Percentiles rank a stretch among this genome's conserved stretches.
Evolutionary conservation across 2,797 vertebrate genomes (phyloP).

Genomic region (Echiichthys vipera): DNA sequence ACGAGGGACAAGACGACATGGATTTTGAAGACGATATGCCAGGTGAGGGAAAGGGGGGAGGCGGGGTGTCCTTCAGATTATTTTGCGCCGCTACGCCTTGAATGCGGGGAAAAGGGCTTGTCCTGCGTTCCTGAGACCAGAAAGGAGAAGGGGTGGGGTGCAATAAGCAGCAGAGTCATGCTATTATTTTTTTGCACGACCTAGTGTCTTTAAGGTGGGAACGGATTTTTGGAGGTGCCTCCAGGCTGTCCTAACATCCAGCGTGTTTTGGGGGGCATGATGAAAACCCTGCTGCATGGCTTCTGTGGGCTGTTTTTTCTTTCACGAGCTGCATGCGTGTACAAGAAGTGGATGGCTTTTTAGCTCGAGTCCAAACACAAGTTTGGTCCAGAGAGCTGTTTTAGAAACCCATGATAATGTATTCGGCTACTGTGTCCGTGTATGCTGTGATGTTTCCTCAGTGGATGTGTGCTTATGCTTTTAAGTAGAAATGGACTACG

Average conservation of each 20-base stretch:
- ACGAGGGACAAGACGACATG: conserved; percentile 93
- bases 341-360: conserved; percentile 35
- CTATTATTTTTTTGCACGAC: conserved; percentile 71
- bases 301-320: conserved; percentile 33
- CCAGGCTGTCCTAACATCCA: conserved; percentile 50
- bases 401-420: background rate
- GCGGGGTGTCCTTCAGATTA: conserved; percentile 82
- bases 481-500: conserved; percentile 23
- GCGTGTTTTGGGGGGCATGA: conserved; percentile 37
- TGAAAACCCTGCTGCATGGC: conserved; percentile 57
- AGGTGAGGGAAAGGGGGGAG: conserved; percentile 86
- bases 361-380: conserved; percentile 38
- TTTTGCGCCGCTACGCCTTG: conserved; percentile 84
- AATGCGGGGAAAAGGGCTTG: conserved; percentile 87
- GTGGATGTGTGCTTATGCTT: conserved; percentile 16
- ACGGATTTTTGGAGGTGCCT: conserved; percentile 46
- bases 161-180: conserved; percentile 80
- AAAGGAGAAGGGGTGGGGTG: conserved; percentile 72
- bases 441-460: background rate
- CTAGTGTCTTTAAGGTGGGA: conserved; percentile 66
- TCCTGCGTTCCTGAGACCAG: conserved; percentile 78
- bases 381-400: conserved; percentile 28
- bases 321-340: conserved; percentile 37
- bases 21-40: conserved; percentile 94
- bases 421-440: background rate